These are phyloP conservation scores for Lontra canadensis DNA, from an alignment of 2,113 vertebrate species.

Conservation along the genomic window DNA sequence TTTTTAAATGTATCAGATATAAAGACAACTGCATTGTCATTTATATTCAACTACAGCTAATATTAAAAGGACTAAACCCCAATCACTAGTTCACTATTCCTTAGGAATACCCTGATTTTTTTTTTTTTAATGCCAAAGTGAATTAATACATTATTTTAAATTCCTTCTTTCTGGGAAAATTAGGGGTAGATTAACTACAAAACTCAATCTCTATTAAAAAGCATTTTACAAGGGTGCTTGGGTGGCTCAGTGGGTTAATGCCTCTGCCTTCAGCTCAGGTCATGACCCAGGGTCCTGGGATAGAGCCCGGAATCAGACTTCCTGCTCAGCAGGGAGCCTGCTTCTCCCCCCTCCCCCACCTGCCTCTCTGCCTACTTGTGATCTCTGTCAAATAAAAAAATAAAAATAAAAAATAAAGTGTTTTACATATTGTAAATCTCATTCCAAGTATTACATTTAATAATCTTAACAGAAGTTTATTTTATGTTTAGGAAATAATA, in stretches of 20 bases:
- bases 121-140: not conserved
- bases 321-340: no score
- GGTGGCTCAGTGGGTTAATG: no score
- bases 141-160: constrained; percentile 20
- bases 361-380: no score
- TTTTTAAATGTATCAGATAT: not conserved
- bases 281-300: no score
- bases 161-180: not conserved
- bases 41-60: not conserved
- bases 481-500: constrained; percentile 35
- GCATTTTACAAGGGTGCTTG: no score
- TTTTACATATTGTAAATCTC: not conserved
- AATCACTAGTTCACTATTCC: not conserved
- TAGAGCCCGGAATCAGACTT: no score
- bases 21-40: not conserved
- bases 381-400: no score
- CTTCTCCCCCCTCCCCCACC: no score
- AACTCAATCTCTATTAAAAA: not conserved
- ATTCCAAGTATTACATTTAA: not conserved
- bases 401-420: not conserved
- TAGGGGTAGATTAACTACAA: not conserved
- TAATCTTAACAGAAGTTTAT: not conserved
- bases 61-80: not conserved
- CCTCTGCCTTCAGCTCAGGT: no score
- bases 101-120: not conserved